Conservation (phyloP, 2,797 vertebrate species). For the Dryobates pubescens region DNA sequence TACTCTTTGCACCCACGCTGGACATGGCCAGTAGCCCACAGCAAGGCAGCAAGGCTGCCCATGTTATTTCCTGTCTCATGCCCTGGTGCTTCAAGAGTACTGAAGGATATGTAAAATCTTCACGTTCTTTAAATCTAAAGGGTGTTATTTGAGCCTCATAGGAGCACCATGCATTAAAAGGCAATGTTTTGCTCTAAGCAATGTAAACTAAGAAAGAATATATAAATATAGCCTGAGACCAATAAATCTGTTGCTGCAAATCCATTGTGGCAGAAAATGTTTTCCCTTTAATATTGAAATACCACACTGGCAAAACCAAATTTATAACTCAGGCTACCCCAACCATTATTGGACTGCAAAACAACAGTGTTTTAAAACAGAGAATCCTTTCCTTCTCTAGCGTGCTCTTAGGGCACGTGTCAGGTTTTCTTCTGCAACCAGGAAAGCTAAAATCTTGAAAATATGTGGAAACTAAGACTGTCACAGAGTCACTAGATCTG, state of each 20-base stretch:
- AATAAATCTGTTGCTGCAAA: conserved; percentile 60
- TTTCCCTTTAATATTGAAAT: conserved; percentile 64
- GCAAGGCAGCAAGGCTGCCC: background rate
- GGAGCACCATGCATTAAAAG: conserved; percentile 23
- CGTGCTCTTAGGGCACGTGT: conserved; percentile 1
- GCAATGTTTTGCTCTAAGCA: conserved; percentile 37
- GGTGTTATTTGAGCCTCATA: conserved; percentile 26
- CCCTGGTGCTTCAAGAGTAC: conserved; percentile 1
- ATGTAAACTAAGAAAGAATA: conserved; percentile 44
- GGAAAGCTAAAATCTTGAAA: conserved; percentile 10
- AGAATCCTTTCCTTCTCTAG: conserved; percentile 18
- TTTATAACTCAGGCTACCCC: conserved; percentile 13
- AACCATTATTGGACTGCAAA: background rate
- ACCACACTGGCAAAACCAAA: conserved; percentile 43
- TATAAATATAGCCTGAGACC: conserved; percentile 45
- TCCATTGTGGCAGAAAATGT: conserved; percentile 38
- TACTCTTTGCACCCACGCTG: background rate
- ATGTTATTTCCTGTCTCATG: background rate
- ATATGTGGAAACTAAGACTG: background rate
- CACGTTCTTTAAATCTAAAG: conserved; percentile 28
- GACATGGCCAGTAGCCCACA: background rate
- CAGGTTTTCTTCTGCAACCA: conserved; percentile 10
- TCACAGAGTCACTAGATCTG: background rate
- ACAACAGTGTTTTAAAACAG: conserved; percentile 27
- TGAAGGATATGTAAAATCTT: conserved; percentile 32